These are phyloP conservation scores for Perithous albicinctus DNA, from an alignment of 2,888 invertebrate species.

Conservation along the genomic window DNA sequence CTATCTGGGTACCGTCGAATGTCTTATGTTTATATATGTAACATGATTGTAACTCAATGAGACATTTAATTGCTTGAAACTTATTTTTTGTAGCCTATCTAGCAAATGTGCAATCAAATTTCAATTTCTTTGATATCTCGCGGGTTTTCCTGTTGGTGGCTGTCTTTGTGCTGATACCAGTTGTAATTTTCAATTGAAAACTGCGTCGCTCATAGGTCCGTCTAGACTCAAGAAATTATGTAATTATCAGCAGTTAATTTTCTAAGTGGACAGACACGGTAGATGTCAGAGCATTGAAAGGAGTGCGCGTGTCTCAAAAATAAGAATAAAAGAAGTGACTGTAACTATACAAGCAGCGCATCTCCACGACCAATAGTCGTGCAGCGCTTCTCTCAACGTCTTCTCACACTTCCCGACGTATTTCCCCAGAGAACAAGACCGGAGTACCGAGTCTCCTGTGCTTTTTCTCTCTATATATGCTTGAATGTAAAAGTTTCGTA, in stretches of 20 bases:
- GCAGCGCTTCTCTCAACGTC: constrained; percentile 47
- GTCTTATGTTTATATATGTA: too few species aligned
- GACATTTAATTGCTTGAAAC: too few species aligned
- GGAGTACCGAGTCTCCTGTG: constrained; percentile 21
- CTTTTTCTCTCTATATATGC: constrained; percentile 42
- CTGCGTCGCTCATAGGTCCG: not conserved
- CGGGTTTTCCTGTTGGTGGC: too few species aligned
- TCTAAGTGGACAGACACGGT: constrained; percentile 26
- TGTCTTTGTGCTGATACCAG: constrained; percentile 19
- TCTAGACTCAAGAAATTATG: constrained; percentile 9
- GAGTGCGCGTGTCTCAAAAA: not conserved
- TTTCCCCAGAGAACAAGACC: constrained; percentile 58
- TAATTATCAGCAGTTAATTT: constrained; percentile 39
- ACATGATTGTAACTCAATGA: too few species aligned
- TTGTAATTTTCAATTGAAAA: constrained; percentile 7
- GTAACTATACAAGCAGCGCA: constrained; percentile 35
- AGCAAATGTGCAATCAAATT: too few species aligned
- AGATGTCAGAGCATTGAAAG: not conserved
- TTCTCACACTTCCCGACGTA: constrained; percentile 55
- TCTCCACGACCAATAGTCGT: constrained; percentile 24
- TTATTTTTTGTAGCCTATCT: too few species aligned
- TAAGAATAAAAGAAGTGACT: not conserved
- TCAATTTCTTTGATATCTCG: too few species aligned
- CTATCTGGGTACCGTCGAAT: too few species aligned
- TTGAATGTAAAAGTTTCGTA: constrained; percentile 53